These are phyloP conservation scores for Hippoglossus stenolepis DNA, from an alignment of 2,113 vertebrate species.

Conservation along the genomic window DNA sequence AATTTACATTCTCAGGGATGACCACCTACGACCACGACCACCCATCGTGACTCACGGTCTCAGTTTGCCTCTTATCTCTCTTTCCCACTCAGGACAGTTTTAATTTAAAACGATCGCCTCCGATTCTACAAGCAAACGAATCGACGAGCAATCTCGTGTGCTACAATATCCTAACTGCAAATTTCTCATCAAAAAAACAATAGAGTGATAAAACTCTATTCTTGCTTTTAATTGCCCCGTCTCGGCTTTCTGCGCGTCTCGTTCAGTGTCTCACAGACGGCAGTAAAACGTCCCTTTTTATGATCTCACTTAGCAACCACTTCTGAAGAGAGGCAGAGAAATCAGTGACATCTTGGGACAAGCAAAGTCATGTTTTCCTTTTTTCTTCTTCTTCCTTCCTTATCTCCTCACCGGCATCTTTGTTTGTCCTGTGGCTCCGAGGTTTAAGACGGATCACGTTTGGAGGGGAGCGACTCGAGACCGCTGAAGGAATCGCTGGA, in stretches of 20 bases:
- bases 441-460: not conserved
- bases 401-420: slow-evolving; percentile 20
- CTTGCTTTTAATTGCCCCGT: slow-evolving; percentile 64
- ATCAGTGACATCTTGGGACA: slow-evolving; percentile 22
- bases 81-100: not conserved
- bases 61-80: not conserved
- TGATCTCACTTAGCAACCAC: slow-evolving; percentile 63
- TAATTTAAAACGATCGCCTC: not conserved
- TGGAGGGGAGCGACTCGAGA: slow-evolving; percentile 4
- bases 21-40: slow-evolving; percentile 53
- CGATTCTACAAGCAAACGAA: slow-evolving; percentile 16
- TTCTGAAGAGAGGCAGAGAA: slow-evolving; percentile 28
- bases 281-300: slow-evolving; percentile 76
- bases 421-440: not conserved
- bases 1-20: slow-evolving; percentile 48
- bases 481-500: slow-evolving; percentile 37
- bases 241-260: slow-evolving; percentile 36
- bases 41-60: slow-evolving; percentile 25
- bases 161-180: not conserved
- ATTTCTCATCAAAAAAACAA: slow-evolving; percentile 48
- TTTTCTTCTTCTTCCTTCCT: not conserved
- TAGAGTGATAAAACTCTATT: slow-evolving; percentile 66
- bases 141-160: not conserved
- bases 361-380: not conserved
- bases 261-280: slow-evolving; percentile 61